Evolutionary conservation across 30 jellyfish, hydroid and myxozoan species (phyloP), one percentile per base, ranked within the genome.

Genomic region (Aurelia aurita complex sp. Pacific): DNA sequence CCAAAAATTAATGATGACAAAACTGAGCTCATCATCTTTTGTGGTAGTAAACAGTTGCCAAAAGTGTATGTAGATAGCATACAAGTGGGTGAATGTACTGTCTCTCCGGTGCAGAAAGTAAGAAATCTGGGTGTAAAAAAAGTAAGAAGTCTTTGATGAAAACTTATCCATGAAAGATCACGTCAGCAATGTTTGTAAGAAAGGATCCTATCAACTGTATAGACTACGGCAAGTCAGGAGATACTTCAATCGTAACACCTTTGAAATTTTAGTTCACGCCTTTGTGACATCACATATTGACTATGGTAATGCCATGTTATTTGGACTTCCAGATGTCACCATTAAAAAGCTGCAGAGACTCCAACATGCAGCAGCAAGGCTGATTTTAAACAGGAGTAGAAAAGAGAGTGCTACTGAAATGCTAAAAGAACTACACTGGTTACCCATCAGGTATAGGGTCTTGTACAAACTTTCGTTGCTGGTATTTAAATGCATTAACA

Each of bases 401-500:
- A 23, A 23, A 23, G 29, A 23, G 29, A 23, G 29, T 23, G 29
- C 29, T 23, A 23, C 29, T 23, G 29, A 23, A 23, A 23, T 23
- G 29, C 29, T 23, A 23, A 23, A 23, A 23, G 29, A 23, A 23
- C 29, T 23, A 23, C 29, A 23, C 29, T 23, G 29, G 29, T 23
- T 23, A 23, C 29, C 29, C 29, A 23, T 23, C 29, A 23, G 29
- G 29, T 23, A 23, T 23, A 23, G 29, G 29, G 29, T 23, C 29
- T 23, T 23, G 29, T 23, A 23, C 29, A 23, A 23, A 23, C 29
- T 23, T 23, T 23, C 29, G 29, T 23, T 23, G 29, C 29, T 23
- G 29, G 29, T 23, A 23, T 23, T 23, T 23, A 23, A 23, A 46
- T 81, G 76, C 57, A 64, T 79, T 70, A 65, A 63, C 89, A 51